phyloP scores from a whole-genome alignment of 2,113 vertebrate species.

The Lepisosteus osseus region DNA sequence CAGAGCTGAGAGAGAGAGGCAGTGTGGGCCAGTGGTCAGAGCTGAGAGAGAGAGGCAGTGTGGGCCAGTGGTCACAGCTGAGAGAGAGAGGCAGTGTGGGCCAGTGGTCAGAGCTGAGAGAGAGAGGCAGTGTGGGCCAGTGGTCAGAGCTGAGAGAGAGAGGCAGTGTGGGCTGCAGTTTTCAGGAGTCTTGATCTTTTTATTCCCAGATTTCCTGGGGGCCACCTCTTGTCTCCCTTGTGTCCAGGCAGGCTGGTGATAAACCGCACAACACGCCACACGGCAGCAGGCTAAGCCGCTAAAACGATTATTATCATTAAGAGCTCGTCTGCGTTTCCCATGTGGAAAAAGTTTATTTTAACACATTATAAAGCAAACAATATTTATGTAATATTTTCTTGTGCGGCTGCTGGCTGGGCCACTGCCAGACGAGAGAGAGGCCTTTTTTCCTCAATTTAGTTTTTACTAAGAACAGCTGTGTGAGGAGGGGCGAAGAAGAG shows the following conservation, averaged over 20 bases:
- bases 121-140: constrained; percentile 30
- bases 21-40: constrained; percentile 39
- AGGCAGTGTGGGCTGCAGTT: constrained; percentile 26
- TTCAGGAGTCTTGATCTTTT: not conserved
- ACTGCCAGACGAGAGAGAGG: constrained; percentile 32
- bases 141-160: constrained; percentile 32
- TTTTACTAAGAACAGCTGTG: constrained; percentile 56
- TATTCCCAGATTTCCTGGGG: not conserved
- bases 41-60: constrained; percentile 17
- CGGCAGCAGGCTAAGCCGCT: constrained; percentile 22
- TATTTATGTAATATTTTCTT: constrained; percentile 46
- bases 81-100: constrained; percentile 28
- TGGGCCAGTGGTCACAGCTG: constrained; percentile 39
- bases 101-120: constrained; percentile 31
- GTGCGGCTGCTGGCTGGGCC: constrained; percentile 42
- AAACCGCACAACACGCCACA: not conserved
- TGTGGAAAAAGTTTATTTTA: constrained; percentile 48
- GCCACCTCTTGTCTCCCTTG: not conserved
- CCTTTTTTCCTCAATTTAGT: not conserved
- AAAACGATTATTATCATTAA: constrained; percentile 47
- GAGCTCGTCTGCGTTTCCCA: constrained; percentile 32
- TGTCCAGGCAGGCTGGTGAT: not conserved
- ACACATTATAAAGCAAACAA: constrained; percentile 47
- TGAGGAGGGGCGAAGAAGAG: constrained; percentile 2
- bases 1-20: not conserved